Evolutionary conservation across 2,797 vertebrate genomes (phyloP), one percentile per base, ranked within the genome.

Genomic region (Margarornis squamiger): DNA sequence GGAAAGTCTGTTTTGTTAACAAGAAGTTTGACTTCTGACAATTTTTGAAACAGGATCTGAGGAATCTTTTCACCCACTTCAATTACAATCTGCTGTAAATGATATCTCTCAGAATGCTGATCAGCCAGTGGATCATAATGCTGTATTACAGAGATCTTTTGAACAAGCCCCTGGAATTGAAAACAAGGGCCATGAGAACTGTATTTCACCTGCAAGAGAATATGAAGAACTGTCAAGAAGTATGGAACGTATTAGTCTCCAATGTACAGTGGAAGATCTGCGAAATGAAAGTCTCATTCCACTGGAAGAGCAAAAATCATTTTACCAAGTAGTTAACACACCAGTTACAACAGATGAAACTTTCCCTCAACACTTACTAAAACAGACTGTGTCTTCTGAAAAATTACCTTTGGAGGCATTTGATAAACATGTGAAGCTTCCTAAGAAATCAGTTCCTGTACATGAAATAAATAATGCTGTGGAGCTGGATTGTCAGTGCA

Each of bases 31-130:
- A 88, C 67, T 94, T 43, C 12, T 70, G 49, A 10, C 45, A 32
- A 57, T 52, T 70, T 41, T 71, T 94, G 49, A 81, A 92, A 78
- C 80, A 98, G 97, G 92, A 74, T 93, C 92, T 68, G 97, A 98
- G 29, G 98, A 98, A 34, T 98, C 97, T 16, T 99, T 99, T 90
- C 97, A 97, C 46, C 92, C 95, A 0, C 97, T 99, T 43, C 96
- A 95, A 30, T 95, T 98, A 18, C 98, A 99, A 77, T 90, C 96
- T 75, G 97, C 98, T 21, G 95, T 97, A 59, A 98, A 98, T 2
- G 97, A 98, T 43, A 96, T 70, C 1, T 91, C 61, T 76, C 92
- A 4, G 94, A 97, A 62, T 48, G 57, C 54, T 94, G 85, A 94
- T 43, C 58, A 90, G 61, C 83, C 93, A 22, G 82, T 30, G 29